Conservation (phyloP, 2,113 vertebrate species). For the Urocynchramus pylzowi region DNA sequence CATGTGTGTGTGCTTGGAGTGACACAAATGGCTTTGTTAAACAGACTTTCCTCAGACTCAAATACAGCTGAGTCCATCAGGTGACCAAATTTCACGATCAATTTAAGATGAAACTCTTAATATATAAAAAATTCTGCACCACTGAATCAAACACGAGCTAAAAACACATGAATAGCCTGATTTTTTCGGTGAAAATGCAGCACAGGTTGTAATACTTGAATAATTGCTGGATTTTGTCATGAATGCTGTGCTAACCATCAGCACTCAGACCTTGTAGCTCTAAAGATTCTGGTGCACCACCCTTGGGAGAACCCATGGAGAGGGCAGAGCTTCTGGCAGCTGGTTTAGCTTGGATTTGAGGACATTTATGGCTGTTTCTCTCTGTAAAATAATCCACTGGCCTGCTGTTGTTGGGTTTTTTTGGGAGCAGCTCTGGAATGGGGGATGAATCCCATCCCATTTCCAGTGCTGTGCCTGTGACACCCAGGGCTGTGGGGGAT, state of each 20-base stretch:
- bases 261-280: background rate
- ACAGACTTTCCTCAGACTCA: background rate
- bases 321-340: background rate
- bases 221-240: background rate
- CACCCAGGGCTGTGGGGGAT: background rate
- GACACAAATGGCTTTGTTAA: background rate
- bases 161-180: background rate
- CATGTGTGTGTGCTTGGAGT: background rate
- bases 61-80: background rate
- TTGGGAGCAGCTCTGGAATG: background rate
- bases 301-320: background rate
- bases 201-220: background rate
- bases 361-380: background rate
- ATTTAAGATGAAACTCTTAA: background rate
- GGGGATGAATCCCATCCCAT: background rate
- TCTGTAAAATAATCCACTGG: background rate
- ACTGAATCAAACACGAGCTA: background rate
- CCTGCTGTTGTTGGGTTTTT: background rate
- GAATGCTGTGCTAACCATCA: fast-evolving
- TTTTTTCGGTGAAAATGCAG: background rate
- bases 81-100: background rate
- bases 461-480: background rate
- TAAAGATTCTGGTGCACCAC: background rate
- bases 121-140: background rate
- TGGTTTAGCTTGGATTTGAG: background rate